Evolutionary conservation across 2,113 vertebrate species (phyloP).

Genomic region (Leucopsar rothschildi): DNA sequence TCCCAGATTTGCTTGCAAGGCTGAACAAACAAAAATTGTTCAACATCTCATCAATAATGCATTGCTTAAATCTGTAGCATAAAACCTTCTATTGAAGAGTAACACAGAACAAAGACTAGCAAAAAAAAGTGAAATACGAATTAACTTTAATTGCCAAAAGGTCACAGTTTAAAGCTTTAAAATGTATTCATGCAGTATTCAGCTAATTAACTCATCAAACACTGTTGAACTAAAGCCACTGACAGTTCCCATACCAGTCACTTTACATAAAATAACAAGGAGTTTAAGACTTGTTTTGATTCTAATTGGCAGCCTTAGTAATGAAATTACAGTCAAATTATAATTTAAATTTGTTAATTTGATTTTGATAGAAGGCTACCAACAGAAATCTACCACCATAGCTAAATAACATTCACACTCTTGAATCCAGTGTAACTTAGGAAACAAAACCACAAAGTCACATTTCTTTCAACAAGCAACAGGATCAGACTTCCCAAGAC

Average conservation of each 20-base stretch:
- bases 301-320: neutral
- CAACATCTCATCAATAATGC: neutral
- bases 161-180: neutral
- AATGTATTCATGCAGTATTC: neutral
- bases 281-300: neutral
- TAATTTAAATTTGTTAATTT: neutral
- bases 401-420: neutral
- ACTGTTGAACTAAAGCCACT: neutral
- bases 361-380: neutral
- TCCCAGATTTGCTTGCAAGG: neutral
- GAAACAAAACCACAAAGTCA: neutral
- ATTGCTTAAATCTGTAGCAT: neutral
- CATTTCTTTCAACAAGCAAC: neutral
- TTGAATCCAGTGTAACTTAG: neutral
- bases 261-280: neutral
- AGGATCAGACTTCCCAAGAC: neutral
- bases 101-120: neutral
- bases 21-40: neutral
- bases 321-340: neutral
- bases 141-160: neutral
- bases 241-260: neutral
- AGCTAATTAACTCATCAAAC: conserved; percentile 1
- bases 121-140: neutral
- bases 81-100: neutral
- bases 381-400: neutral